Conservation (phyloP, 2,888 invertebrate genomes). For the Ptychoptera albimana region DNA sequence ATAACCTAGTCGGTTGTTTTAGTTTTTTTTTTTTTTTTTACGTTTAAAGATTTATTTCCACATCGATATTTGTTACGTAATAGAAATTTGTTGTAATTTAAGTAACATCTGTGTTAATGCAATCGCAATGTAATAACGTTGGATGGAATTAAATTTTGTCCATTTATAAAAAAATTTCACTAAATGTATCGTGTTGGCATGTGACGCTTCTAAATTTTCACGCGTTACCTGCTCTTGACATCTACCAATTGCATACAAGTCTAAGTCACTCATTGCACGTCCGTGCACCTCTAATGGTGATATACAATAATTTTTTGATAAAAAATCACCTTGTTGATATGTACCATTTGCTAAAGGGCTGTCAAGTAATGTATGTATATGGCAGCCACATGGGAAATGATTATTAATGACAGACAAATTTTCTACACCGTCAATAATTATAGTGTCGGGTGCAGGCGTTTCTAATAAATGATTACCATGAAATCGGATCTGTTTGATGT, state of each 20-base stretch:
- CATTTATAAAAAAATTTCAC: too few species aligned
- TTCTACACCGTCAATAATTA: slow-evolving; percentile 56
- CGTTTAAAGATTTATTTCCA: too few species aligned
- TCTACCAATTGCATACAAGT: slow-evolving; percentile 45
- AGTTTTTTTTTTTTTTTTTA: too few species aligned
- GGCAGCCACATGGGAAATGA: slow-evolving; percentile 79
- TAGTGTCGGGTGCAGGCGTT: slow-evolving; percentile 48
- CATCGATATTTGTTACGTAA: too few species aligned
- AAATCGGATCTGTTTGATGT: slow-evolving; percentile 52
- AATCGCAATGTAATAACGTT: too few species aligned
- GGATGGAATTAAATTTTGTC: too few species aligned
- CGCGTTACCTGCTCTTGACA: slow-evolving; percentile 52
- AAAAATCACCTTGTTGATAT: slow-evolving; percentile 42
- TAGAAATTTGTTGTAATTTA: too few species aligned
- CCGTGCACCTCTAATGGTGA: slow-evolving; percentile 73
- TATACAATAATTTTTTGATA: slow-evolving; percentile 67
- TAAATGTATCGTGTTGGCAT: too few species aligned
- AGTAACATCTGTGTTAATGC: too few species aligned
- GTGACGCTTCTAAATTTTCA: slow-evolving; percentile 43
- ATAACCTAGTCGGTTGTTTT: too few species aligned
- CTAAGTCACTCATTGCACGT: slow-evolving; percentile 50
- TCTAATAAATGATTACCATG: slow-evolving; percentile 74
- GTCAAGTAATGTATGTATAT: slow-evolving; percentile 57
- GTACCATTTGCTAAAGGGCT: slow-evolving; percentile 58
- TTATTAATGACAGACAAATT: slow-evolving; percentile 57